A percentile compares a stretch with the other conserved stretches of the same genome.
Conservation (phyloP, 2,113 vertebrate species). For the Orthochromis malagaraziensis region DNA sequence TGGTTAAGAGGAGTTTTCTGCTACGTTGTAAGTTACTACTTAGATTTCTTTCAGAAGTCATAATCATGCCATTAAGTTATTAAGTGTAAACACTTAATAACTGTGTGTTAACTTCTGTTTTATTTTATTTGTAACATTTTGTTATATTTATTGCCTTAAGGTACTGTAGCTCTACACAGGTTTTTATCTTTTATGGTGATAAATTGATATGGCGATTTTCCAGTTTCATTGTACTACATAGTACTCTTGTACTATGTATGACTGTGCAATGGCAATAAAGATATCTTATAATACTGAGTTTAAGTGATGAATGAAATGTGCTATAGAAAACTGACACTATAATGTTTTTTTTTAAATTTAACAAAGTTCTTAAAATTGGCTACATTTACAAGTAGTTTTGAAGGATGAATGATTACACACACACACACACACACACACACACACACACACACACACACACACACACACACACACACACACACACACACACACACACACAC, state of each 20-base stretch:
- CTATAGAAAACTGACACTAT: background rate
- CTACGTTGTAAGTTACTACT: background rate
- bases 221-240: background rate
- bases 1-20: background rate
- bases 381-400: background rate
- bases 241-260: background rate
- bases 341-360: fast-evolving
- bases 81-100: background rate
- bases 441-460: too few relatives aligned
- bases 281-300: background rate
- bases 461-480: background rate
- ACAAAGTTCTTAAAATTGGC: background rate
- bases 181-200: background rate
- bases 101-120: background rate
- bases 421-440: too few relatives aligned
- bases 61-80: too few relatives aligned
- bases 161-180: background rate
- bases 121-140: background rate
- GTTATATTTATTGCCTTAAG: background rate
- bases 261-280: background rate
- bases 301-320: background rate
- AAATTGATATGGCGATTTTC: background rate
- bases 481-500: background rate
- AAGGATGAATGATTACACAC: background rate
- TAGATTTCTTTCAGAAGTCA: background rate